Conservation (phyloP, 2,888 invertebrate species). For the Marasmarcha lunaedactyla region DNA sequence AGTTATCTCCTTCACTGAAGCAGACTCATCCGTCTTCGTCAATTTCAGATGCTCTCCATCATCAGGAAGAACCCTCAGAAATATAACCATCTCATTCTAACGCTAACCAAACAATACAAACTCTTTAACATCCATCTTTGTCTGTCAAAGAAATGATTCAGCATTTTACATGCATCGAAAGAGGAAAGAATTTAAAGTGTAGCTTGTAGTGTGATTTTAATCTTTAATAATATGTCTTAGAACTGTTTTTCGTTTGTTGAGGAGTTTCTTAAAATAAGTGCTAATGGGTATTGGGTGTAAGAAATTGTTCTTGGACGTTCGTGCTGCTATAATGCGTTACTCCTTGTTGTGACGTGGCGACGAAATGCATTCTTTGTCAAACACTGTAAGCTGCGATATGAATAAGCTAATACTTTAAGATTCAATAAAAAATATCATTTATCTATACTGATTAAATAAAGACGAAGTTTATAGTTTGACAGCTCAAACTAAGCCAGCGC, state of each 20-base stretch:
- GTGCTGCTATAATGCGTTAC: background rate
- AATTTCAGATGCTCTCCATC: slow-evolving; percentile 42
- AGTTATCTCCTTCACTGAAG: slow-evolving; percentile 46
- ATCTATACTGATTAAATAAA: no score
- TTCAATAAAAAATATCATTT: no score
- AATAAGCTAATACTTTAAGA: no score
- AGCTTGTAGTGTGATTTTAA: slow-evolving; percentile 13
- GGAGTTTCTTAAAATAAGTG: slow-evolving; percentile 47
- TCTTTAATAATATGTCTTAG: slow-evolving; percentile 4
- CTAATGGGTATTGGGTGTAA: slow-evolving; percentile 39
- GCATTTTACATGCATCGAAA: slow-evolving; percentile 30
- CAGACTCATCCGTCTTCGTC: slow-evolving; percentile 60
- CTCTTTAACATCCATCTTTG: slow-evolving; percentile 30
- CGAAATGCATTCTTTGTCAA: no score
- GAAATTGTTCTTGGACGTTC: slow-evolving; percentile 37
- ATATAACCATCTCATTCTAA: slow-evolving; percentile 31
- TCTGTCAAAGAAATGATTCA: slow-evolving; percentile 50
- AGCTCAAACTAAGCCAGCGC: no score
- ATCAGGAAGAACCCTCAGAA: slow-evolving; percentile 24
- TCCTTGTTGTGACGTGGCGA: no score
- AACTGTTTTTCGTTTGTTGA: slow-evolving; percentile 16
- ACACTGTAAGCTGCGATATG: no score
- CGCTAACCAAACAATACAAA: slow-evolving; percentile 20
- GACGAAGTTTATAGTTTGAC: no score
- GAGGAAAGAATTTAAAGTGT: slow-evolving; percentile 26